Percentiles rank a stretch among this genome's conserved stretches.
These are phyloP conservation scores for Rhogogaster chlorosoma DNA, from an alignment of 2,888 invertebrate genomes.

Conservation along the genomic window DNA sequence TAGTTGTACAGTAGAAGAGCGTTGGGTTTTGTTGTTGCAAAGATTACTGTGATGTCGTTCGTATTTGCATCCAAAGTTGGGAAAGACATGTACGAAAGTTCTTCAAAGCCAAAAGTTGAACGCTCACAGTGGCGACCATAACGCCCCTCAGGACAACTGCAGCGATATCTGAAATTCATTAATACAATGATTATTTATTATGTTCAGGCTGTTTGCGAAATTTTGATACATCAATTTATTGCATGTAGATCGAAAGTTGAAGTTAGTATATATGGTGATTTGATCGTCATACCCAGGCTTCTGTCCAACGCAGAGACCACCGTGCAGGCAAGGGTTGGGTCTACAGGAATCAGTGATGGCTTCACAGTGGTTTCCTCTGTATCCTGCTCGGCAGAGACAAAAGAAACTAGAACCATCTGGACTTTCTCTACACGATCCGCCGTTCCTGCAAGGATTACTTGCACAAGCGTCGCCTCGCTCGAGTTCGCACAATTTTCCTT, in stretches of 20 bases:
- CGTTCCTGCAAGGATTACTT: conserved; percentile 93
- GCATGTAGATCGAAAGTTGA: neutral
- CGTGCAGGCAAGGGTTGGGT: conserved; percentile 95
- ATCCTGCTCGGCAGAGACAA: conserved; percentile 95
- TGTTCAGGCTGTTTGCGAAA: neutral
- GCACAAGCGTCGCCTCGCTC: conserved; percentile 92
- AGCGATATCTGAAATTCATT: conserved; percentile 68
- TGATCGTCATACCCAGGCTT: conserved; percentile 88
- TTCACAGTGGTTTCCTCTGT: conserved; percentile 95
- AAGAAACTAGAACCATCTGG: conserved; percentile 93
- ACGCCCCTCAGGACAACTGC: conserved; percentile 90
- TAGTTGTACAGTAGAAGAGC: conserved; percentile 95
- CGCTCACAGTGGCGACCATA: conserved; percentile 96
- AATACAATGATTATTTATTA: neutral
- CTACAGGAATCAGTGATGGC: conserved; percentile 93
- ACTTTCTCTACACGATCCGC: conserved; percentile 94
- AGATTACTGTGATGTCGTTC: conserved; percentile 94
- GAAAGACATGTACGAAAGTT: conserved; percentile 94
- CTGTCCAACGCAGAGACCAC: conserved; percentile 92
- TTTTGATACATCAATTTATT: neutral
- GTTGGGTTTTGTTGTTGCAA: conserved; percentile 93
- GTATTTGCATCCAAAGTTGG: conserved; percentile 91
- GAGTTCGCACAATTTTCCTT: conserved; percentile 91
- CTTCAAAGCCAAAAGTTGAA: conserved; percentile 93
- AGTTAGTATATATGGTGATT: neutral